phyloP scores from a whole-genome alignment of 92 coral and sea anemone species.

The Porites divaricata region DNA sequence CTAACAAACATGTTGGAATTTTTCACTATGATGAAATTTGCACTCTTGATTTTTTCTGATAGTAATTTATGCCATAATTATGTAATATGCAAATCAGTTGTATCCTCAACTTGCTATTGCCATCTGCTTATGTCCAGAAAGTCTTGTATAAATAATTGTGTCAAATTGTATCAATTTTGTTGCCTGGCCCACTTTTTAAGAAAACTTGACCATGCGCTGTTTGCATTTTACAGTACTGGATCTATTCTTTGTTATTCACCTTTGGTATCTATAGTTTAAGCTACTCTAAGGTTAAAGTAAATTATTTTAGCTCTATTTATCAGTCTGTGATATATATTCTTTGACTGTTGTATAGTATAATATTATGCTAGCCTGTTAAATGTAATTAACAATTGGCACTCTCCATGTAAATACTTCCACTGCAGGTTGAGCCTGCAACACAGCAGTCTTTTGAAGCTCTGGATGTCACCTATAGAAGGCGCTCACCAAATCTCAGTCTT shows the following conservation, averaged over 20 bases:
- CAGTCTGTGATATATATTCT: neutral
- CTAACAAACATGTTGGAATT: no score
- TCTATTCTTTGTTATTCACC: neutral
- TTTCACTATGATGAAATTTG: no score
- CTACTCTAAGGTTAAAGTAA: no score
- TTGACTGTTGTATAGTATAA: neutral
- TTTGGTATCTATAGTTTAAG: neutral
- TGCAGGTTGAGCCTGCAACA: slow-evolving; percentile 74
- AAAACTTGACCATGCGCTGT: no score
- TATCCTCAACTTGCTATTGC: no score
- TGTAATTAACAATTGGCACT: neutral
- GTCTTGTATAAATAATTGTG: no score
- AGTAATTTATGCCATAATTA: no score
- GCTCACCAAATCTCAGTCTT: slow-evolving; percentile 75
- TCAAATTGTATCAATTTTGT: no score
- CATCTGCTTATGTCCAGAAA: no score
- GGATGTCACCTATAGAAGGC: slow-evolving; percentile 87
- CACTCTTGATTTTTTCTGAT: no score
- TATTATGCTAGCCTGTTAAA: slow-evolving; percentile 15
- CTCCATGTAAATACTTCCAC: slow-evolving; percentile 28
- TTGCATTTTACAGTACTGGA: neutral
- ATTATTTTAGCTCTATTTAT: neutral
- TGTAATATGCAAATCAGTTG: no score
- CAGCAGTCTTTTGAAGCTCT: slow-evolving; percentile 91
- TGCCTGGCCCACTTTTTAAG: no score